These are phyloP conservation scores for Bombylius discolor DNA, from an alignment of 2,888 invertebrate species.

Conservation along the genomic window DNA sequence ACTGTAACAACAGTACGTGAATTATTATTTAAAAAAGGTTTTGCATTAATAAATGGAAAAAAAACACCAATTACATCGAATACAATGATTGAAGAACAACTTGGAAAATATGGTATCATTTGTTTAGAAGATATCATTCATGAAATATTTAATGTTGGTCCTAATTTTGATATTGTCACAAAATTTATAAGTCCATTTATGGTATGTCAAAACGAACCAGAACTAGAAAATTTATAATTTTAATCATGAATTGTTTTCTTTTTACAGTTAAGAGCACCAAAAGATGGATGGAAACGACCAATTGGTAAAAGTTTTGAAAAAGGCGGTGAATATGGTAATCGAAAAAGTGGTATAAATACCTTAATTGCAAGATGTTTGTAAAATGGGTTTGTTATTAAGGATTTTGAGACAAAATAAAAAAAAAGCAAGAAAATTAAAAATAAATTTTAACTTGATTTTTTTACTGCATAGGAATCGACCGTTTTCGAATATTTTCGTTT, in stretches of 20 bases:
- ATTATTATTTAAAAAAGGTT: slow-evolving; percentile 34
- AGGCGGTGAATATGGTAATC: slow-evolving; percentile 36
- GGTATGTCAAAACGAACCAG: slow-evolving; percentile 24
- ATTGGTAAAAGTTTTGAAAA: slow-evolving; percentile 29
- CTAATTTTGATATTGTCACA: slow-evolving; percentile 28
- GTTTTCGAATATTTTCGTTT: no score
- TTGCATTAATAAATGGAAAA: slow-evolving; percentile 28
- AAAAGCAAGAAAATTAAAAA: not conserved
- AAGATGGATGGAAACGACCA: slow-evolving; percentile 34
- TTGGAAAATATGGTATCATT: slow-evolving; percentile 33
- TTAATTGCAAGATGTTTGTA: slow-evolving; percentile 29
- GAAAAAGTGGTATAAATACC: slow-evolving; percentile 29
- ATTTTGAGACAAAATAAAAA: no score
- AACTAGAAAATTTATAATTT: not conserved
- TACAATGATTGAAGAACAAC: slow-evolving; percentile 31
- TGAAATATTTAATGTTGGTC: slow-evolving; percentile 33
- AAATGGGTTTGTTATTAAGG: not conserved
- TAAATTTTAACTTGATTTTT: not conserved
- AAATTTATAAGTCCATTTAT: slow-evolving; percentile 28
- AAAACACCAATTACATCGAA: slow-evolving; percentile 35
- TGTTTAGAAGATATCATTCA: slow-evolving; percentile 37
- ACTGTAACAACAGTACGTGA: slow-evolving; percentile 30
- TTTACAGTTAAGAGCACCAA: slow-evolving; percentile 29
- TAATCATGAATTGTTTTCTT: not conserved
- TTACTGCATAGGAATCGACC: no score